Evolutionary conservation across 2,797 vertebrate species (phyloP), one percentile per base, ranked within the genome.

Genomic region (Semaprochilodus insignis): DNA sequence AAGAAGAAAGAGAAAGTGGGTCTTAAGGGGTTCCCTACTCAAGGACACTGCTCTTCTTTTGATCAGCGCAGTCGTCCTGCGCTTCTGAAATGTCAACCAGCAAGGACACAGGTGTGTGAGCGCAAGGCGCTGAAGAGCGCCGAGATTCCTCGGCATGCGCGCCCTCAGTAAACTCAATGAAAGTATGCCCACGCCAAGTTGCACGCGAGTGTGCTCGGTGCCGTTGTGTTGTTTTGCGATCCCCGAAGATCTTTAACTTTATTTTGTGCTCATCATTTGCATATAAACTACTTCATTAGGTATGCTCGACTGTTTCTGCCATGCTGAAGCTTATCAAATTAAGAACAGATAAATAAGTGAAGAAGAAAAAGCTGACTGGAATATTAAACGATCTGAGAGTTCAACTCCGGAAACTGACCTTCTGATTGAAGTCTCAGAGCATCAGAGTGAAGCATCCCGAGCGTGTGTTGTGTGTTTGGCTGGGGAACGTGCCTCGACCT

Each of bases 281-380:
- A 91, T 91, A 89, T 89, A 88, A 89, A 92, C 89, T 71, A 87
- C 78, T 85, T 83, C 88, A 91, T 91, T 88, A 88, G 82, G 85
- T 88, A 85, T 87, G 83, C 84, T 86, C 87, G 87, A 70, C 63
- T 80, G 88, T 88, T 89, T 83, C 85, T 80, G 78, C 85, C 86
- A 90, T 79, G 84, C 86, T 84, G 80, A 85, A 87, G 88, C 87
- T 88, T 78, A 87, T 83, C 87, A 83, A 86, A 91, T 91, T 88
- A 87, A 81, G 76, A 87, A 86, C 86, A 89, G 90, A 89, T 89
- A 87, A 84, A 91, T 82, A 87, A 88, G 81, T 74, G 84, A 85
- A 81, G 63, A 86, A 88, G 81, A 86, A 85, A 86, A 81, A 77
- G 62, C 80, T 86, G 78, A 81, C 74, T 86, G 52, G 84, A 84